Base-by-base conservation (phyloP, 1,140 invertebrate genomes). In the Bombus haemorrhoidalis region DNA sequence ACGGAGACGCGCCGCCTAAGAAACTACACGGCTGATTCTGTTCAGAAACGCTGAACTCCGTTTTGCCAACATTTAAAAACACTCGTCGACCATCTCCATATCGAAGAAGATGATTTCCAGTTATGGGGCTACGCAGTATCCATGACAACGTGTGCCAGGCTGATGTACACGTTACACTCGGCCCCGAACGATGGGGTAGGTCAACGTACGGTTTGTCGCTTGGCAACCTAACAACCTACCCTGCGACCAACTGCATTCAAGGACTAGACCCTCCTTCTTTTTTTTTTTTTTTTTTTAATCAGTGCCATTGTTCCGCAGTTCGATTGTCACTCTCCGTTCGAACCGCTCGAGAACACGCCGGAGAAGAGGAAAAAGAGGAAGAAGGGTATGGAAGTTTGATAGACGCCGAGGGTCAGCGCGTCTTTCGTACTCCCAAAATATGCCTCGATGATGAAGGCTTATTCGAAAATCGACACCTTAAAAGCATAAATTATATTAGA, bases 191-290 rank as follows among this genome's bases (percentile, higher is more conserved):
- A 89, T 89, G 85, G 89, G 89, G 90, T 92, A 92, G 92, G 93
- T 94, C 92, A 94, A 93, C 87, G 90, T 83, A 92, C 89, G 89
- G 86, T 93, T 92, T 91, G 92, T 94, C 92, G 93, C 92, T 80
- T 93, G 93, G 93, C 93, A 94, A 93, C 92, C 93, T 91, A 93
- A 94, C 92, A 92, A 93, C 91, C 90, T 89, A 88, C 86, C 90
- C 91, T 75, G 88, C 87, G 73, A 83, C 88, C 89, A 91, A 92
- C 86, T 90, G 83, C 84, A 89, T 91, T 85, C 83, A 86, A 91
- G 92, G 89, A 90, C 86, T 88, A 89, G 85, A 85, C 69, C 82
- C 74, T 86, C 83, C 71, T 39, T n/a, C 25, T 39, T n/a, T 62
- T 62, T 62, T 53, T 47, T 57, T 83, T 90, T 92, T 57, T 85